Base-by-base conservation (phyloP, 2,797 vertebrate genomes). In the Momotus momota region DNA sequence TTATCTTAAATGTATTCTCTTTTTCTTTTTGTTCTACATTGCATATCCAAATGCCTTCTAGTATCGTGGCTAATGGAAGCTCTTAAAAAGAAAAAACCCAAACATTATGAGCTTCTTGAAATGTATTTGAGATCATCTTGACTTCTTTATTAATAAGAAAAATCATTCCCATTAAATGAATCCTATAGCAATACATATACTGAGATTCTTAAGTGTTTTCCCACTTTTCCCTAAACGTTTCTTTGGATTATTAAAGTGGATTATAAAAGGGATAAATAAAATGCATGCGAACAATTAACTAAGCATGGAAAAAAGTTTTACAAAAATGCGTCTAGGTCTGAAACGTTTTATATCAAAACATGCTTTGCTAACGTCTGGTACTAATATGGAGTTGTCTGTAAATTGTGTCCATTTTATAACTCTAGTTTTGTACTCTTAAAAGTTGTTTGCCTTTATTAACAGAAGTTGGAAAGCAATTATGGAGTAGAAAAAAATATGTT, bases 341-440 rank as follows among this genome's bases (percentile, higher is more conserved):
- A 85, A 97, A 93, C 62, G 55, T 95, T 96, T 95, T 93, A 67
- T 85, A 96, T 90, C 58, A 95, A 96, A 96, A 97, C 55, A 91
- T 75, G 78, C 92, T 96, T 97, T 58, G 81, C 89, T 97, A 80
- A 94, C 97, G 58, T 96, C 84, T 96, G 88, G 81, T 96, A 87
- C 77, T 96, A 93, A 96, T 83, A 83, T 92, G 96, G 90, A 80
- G 45, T 96, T 97, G 65, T 97, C 81, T 96, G 97, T 97, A 98
- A 98, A 98, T 98, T 96, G 96, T 95, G 90, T 90, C 93, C 94
- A 65, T 97, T 97, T 97, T 96, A 90, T 97, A 97, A 94, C 66
- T 96, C 90, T 94, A 91, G 79, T 98, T 98, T 98, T 98, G n/a
- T 97, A 98, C 26, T 97, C 95, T 88, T 54, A 71, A 92, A 97